Evolutionary conservation across 2,797 vertebrate genomes (phyloP).

Genomic region (Rhynchotus rufescens): DNA sequence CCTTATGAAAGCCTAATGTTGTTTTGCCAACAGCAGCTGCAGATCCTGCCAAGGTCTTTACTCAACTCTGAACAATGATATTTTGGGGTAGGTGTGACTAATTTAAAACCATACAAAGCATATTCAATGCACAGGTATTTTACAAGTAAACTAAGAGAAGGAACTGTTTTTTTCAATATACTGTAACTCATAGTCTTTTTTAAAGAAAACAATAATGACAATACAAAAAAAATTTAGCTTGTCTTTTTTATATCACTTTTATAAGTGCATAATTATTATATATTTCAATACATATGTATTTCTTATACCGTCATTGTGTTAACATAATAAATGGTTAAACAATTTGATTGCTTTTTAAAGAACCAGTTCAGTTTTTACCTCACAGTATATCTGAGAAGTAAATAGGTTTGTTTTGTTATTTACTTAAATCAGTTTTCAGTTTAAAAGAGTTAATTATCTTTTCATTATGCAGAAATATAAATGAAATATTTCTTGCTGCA

Average conservation of each 20-base stretch:
- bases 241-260: neutral
- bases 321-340: fast-evolving
- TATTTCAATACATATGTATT: neutral
- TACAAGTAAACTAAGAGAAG: neutral
- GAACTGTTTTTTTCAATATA: neutral
- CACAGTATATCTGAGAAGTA: neutral
- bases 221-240: neutral
- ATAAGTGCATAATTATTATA: neutral
- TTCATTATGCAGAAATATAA: neutral
- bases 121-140: neutral
- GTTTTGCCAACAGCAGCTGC: neutral
- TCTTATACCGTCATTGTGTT: neutral
- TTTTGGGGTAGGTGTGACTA: neutral
- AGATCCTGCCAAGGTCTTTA: neutral
- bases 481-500: neutral
- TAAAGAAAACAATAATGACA: neutral
- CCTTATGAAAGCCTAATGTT: neutral
- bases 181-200: neutral
- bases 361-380: fast-evolving
- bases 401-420: neutral
- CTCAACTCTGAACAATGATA: neutral
- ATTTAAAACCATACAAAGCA: neutral
- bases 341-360: neutral
- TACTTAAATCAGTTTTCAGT: neutral
- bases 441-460: neutral